Evolutionary conservation across 2,888 invertebrate genomes (phyloP).

Genomic region (Sussaba pulchella): DNA sequence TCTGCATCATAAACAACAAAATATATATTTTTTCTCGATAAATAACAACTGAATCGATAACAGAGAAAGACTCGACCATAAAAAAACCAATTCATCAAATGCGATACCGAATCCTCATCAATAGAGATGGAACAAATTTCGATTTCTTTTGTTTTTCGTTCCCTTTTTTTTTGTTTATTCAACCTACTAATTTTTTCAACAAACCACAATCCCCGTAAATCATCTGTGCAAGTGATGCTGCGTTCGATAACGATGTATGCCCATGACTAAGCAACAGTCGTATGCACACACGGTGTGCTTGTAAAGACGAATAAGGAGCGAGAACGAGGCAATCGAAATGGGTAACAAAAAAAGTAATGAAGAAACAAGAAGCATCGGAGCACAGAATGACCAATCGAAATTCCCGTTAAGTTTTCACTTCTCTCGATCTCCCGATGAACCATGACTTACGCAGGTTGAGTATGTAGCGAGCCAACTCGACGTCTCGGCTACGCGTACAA

Average conservation of each 20-base stretch:
- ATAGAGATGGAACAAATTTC: no score
- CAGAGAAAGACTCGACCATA: no score
- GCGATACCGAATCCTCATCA: no score
- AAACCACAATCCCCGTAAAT: not conserved
- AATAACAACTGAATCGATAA: not conserved
- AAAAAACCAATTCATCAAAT: no score
- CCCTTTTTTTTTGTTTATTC: no score
- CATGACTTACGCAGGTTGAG: conserved; percentile 42
- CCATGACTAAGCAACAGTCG: conserved; percentile 56
- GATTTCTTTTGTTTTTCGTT: no score
- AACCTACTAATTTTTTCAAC: no score
- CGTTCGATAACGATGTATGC: conserved; percentile 39
- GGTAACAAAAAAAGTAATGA: conserved; percentile 27
- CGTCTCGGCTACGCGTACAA: conserved; percentile 45
- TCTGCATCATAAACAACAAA: not conserved
- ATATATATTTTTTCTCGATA: not conserved
- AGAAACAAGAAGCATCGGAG: conserved; percentile 40
- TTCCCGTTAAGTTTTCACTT: conserved; percentile 62
- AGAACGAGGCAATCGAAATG: conserved; percentile 42
- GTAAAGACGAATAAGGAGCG: conserved; percentile 41
- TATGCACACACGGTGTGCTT: conserved; percentile 17
- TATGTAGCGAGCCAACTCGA: conserved; percentile 18
- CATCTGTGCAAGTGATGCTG: conserved; percentile 29
- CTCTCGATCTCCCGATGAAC: conserved; percentile 42
- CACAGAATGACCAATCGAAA: conserved; percentile 60